Evolutionary conservation across 1,140 invertebrate species (phyloP).

Genomic region (Matsumurasca onukii): DNA sequence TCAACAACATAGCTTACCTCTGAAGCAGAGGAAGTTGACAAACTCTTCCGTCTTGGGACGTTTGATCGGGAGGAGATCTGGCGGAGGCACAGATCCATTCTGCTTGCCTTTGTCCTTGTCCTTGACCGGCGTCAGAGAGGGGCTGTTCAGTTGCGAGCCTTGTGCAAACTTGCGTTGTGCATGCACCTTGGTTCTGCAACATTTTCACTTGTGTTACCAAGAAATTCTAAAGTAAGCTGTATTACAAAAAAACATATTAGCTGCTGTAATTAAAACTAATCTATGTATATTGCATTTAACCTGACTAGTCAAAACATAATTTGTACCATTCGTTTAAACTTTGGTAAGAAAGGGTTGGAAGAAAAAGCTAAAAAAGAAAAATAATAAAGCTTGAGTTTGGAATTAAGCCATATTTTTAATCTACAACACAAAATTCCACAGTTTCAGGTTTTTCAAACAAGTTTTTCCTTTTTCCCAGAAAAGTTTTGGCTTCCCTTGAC

Average conservation of each 20-base stretch:
- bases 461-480: too few species aligned
- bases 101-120: conserved; percentile 54
- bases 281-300: not conserved
- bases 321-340: too few species aligned
- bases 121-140: conserved; percentile 57
- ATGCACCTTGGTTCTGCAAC: conserved; percentile 72
- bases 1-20: conserved; percentile 60
- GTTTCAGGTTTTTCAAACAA: too few species aligned
- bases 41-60: conserved; percentile 89
- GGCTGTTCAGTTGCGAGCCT: conserved; percentile 61
- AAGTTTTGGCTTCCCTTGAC: too few species aligned
- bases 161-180: conserved; percentile 92
- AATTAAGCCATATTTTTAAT: too few species aligned
- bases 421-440: too few species aligned
- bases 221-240: not conserved
- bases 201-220: conserved; percentile 33
- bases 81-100: conserved; percentile 45
- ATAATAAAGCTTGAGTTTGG: too few species aligned
- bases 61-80: conserved; percentile 54
- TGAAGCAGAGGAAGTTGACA: conserved; percentile 83
- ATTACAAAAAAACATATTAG: not conserved
- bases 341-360: too few species aligned
- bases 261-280: not conserved
- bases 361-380: too few species aligned
- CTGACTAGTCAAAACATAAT: not conserved